These are phyloP conservation scores for Hirtodrosophila duncani DNA, from an alignment of 2,888 invertebrate genomes.

Conservation along the genomic window DNA sequence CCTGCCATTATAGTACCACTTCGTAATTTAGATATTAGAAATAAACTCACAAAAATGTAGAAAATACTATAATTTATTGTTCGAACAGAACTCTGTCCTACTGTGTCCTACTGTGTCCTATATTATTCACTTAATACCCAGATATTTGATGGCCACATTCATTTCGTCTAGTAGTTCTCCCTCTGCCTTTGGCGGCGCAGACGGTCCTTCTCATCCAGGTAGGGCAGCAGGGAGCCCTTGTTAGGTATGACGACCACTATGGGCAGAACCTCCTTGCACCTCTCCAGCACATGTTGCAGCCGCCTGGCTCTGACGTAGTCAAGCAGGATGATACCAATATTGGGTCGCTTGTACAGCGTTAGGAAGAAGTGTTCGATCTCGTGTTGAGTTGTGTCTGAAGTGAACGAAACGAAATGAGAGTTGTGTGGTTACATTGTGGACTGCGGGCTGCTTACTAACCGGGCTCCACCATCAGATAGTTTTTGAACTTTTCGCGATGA, in stretches of 20 bases:
- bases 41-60: too few relatives aligned
- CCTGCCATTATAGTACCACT: too few relatives aligned
- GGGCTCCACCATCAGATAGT: conserved; percentile 41
- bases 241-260: conserved; percentile 40
- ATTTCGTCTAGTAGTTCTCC: conserved; percentile 28
- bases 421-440: background rate
- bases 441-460: conserved; percentile 25
- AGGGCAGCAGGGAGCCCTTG: conserved; percentile 28
- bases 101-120: too few relatives aligned
- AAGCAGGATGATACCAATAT: conserved; percentile 45
- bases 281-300: conserved; percentile 14
- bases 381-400: conserved; percentile 18
- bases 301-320: conserved; percentile 38
- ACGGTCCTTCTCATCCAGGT: conserved; percentile 45
- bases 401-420: background rate
- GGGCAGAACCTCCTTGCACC: conserved; percentile 33
- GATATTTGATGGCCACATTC: too few relatives aligned
- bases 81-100: too few relatives aligned
- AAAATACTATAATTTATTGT: too few relatives aligned
- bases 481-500: conserved; percentile 27
- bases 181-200: conserved; percentile 34
- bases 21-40: too few relatives aligned
- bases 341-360: conserved; percentile 13
- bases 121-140: background rate
- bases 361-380: conserved; percentile 42